Percentiles rank a stretch among this genome's conserved stretches.
These are phyloP conservation scores for Rhinogobius similis DNA, from an alignment of 2,113 vertebrate species.

Conservation along the genomic window DNA sequence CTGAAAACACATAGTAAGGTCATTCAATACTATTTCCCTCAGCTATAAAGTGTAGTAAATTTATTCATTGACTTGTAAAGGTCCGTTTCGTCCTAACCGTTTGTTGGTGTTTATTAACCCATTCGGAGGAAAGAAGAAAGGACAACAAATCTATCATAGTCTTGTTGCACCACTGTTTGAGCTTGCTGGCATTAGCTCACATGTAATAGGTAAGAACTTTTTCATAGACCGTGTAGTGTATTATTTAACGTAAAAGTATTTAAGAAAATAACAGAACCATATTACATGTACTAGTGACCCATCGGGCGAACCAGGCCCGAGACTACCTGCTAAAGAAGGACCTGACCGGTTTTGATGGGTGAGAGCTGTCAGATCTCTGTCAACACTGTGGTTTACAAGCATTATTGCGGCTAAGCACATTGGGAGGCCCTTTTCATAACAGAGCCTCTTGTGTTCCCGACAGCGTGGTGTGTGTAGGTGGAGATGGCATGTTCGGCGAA, in stretches of 20 bases:
- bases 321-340: constrained; percentile 83
- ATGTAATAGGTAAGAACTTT: constrained; percentile 77
- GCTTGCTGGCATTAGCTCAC: constrained; percentile 81
- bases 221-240: constrained; percentile 2
- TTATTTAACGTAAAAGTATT: neutral
- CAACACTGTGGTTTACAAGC: constrained; percentile 14
- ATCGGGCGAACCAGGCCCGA: constrained; percentile 80
- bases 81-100: constrained; percentile 71
- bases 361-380: constrained; percentile 22
- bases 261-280: neutral
- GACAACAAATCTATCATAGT: constrained; percentile 75
- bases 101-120: constrained; percentile 85
- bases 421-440: constrained; percentile 30
- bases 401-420: constrained; percentile 11
- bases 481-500: constrained; percentile 86
- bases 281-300: constrained; percentile 71
- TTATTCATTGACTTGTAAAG: constrained; percentile 32
- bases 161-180: constrained; percentile 80
- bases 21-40: neutral
- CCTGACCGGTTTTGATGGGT: constrained; percentile 81
- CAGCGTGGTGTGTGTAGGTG: constrained; percentile 85
- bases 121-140: constrained; percentile 78
- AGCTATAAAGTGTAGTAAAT: neutral
- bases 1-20: constrained; percentile 74
- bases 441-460: constrained; percentile 35